Evolutionary conservation across 2,797 vertebrate species (phyloP).

Genomic region (Peromyscus nudipes): DNA sequence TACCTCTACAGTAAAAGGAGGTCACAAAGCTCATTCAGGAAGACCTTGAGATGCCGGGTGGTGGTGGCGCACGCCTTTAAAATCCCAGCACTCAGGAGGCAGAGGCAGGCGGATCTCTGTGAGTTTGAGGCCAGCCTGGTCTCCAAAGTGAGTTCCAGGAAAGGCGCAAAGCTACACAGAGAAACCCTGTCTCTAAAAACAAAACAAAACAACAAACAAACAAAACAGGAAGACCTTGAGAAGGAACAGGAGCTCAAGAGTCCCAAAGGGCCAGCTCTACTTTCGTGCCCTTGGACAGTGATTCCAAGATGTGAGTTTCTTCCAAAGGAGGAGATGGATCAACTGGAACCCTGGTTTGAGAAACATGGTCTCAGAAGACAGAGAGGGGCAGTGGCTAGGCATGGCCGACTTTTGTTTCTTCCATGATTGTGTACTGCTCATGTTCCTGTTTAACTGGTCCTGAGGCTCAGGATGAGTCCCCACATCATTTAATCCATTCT

Average conservation of each 20-base stretch:
- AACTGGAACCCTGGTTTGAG: neutral
- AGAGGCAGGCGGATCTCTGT: no score
- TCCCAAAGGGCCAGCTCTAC: neutral
- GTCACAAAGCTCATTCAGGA: neutral
- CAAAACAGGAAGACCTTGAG: neutral
- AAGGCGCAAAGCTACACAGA: no score
- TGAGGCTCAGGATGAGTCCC: neutral
- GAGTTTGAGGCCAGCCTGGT: no score
- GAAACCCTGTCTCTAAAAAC: no score
- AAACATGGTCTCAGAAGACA: neutral
- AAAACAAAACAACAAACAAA: no score
- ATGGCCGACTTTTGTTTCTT: neutral
- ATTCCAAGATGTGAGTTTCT: neutral
- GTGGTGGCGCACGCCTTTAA: no score
- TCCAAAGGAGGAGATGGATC: neutral
- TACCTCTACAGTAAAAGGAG: neutral
- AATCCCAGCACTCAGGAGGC: no score
- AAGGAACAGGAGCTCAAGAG: neutral
- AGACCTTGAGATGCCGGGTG: neutral
- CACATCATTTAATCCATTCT: neutral
- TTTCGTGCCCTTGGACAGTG: neutral
- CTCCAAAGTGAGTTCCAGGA: no score
- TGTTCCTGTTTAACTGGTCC: neutral
- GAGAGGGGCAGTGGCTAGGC: no score
- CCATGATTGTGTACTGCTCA: neutral